Evolutionary conservation across 2,113 vertebrate genomes (phyloP), one percentile per base, ranked within the genome.

Genomic region (Chroicocephalus ridibundus): DNA sequence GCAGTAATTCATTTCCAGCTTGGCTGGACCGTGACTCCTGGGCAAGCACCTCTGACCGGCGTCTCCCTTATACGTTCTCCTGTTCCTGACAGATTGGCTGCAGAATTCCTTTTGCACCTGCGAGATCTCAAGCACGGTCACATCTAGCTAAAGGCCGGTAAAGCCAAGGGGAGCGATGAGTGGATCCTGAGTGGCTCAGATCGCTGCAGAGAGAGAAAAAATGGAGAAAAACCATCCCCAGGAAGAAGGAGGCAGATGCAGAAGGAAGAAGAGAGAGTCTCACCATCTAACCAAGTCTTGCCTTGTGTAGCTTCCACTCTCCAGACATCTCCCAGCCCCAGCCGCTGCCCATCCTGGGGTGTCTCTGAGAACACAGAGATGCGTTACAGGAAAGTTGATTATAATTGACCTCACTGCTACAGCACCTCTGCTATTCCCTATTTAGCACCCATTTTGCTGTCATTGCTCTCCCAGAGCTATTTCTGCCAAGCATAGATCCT

Each of bases 81-180:
- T 14, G 19, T 29, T 68, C 58, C 47, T 40, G 13, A 24, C 0
- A n/a, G 29, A 5, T 0, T 8, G 15, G 60, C n/a, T 62, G 52
- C 40, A 65, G 60, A 47, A 71, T 11, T 36, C 13, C 38, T 34
- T 21, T 82, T 26, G 58, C 51, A 40, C 82, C 82, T 24, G 17
- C 7, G 3, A 34, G 38, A 49, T 4, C 54, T n/a, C 3, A 6
- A 38, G 47, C 20, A 3, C 2, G 4, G 34, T 0, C 31, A 12
- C 20, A 13, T 0, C 10, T 15, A 44, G 25, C 47, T 20, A 8
- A 62, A 40, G 46, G 24, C 51, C 40, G 18, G 46, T 1, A 15
- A 22, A 71, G 70, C 36, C 54, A 24, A 51, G 38, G 27, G 60
- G 36, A 42, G 22, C 1, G 1, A 9, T 2, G 19, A 58, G 31